A percentile compares a stretch with the other conserved stretches of the same genome.
These are phyloP conservation scores for Oncorhynchus masou DNA, from an alignment of 2,113 vertebrate genomes.

Conservation along the genomic window DNA sequence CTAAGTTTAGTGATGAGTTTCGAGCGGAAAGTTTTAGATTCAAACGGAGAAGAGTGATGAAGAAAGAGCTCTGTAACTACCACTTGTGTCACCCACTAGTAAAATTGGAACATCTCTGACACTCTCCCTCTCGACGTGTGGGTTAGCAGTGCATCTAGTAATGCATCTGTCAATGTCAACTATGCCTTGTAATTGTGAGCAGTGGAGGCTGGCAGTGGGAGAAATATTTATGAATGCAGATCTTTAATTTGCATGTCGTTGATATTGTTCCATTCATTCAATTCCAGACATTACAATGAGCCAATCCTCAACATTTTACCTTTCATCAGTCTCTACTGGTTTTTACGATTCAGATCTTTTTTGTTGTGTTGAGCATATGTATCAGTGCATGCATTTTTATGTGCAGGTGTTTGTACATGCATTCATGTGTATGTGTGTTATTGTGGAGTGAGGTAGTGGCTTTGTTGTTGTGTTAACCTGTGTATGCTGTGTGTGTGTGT, in stretches of 20 bases:
- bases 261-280: conserved; percentile 10
- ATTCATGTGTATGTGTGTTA: neutral
- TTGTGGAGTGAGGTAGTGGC: conserved; percentile 7
- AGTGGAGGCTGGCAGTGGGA: too few species aligned
- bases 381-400: conserved; percentile 40
- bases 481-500: neutral
- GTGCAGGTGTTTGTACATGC: neutral
- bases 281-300: too few species aligned
- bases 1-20: conserved; percentile 67
- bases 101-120: conserved; percentile 47
- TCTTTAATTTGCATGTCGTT: too few species aligned
- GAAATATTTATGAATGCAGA: too few species aligned
- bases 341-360: conserved; percentile 22
- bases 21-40: conserved; percentile 61
- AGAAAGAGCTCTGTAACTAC: conserved; percentile 52
- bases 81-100: conserved; percentile 50
- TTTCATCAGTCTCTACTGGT: too few species aligned
- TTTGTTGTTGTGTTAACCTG: conserved; percentile 7
- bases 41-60: conserved; percentile 44
- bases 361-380: conserved; percentile 37
- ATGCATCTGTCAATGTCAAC: too few species aligned
- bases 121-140: conserved; percentile 48
- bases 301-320: neutral
- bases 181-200: too few species aligned
- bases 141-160: conserved; percentile 31